These are phyloP conservation scores for Aegypius monachus DNA, from an alignment of 2,113 vertebrate species.

Conservation along the genomic window DNA sequence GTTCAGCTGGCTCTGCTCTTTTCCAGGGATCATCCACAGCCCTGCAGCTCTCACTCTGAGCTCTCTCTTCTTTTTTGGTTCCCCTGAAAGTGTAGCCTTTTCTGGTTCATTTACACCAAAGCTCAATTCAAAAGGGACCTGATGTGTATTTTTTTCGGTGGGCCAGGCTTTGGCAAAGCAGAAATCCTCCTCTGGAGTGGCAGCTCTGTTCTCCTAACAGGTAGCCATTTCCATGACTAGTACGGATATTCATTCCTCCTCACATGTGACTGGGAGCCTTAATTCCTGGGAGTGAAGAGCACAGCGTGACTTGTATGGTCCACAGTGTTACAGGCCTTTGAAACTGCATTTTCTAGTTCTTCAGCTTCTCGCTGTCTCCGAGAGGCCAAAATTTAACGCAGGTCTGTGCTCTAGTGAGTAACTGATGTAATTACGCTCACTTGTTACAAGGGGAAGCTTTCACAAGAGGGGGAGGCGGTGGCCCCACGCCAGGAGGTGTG, in stretches of 20 bases:
- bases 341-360: constrained; percentile 44
- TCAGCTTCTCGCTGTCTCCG: constrained; percentile 14
- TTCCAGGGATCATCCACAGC: not conserved
- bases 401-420: constrained; percentile 71
- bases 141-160: not conserved
- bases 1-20: not conserved
- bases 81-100: not conserved
- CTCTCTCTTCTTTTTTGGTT: not conserved
- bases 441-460: constrained; percentile 67
- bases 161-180: not conserved
- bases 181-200: not conserved
- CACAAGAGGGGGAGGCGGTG: constrained; percentile 35
- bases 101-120: constrained; percentile 6
- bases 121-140: not conserved
- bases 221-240: not conserved
- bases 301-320: not conserved
- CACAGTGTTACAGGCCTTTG: not conserved
- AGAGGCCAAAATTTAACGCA: constrained; percentile 59
- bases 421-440: constrained; percentile 72
- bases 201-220: not conserved
- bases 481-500: constrained; percentile 48
- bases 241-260: not conserved
- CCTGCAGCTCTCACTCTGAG: not conserved
- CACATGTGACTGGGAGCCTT: not conserved
- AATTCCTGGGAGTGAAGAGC: not conserved